Evolutionary conservation across 2,888 invertebrate species (phyloP), one percentile per base, ranked within the genome.

Genomic region (Rhamnusium bicolor): DNA sequence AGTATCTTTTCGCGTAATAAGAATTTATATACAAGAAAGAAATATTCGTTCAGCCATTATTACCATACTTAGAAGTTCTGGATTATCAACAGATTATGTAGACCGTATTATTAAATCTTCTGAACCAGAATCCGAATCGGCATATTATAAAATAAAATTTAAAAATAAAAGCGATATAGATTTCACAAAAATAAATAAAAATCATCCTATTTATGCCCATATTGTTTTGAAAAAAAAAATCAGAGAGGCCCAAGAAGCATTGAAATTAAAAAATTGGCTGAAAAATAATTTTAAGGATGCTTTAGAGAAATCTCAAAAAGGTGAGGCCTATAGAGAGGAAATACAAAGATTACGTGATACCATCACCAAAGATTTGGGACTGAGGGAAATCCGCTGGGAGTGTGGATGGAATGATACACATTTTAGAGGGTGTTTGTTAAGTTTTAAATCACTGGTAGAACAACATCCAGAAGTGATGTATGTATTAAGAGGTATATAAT

Each of bases 401-500:
- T 95, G 94, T 83, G 96, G 96, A 8, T 96, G 96, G 96, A 95
- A 96, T 84, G 92, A 94, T 71, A 93, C 94, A 80, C 97, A 97
- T 85, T 96, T 96, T 83, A 91, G 96, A 81, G 97, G 97, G n/a
- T 96, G 96, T 83, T 89, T 98, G 2, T 93, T 95, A 83, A 95
- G 96, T 76, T 92, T 98, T 53, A 92, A 92, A 75, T 92, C 94
- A 0, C 88, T 98, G 54, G 91, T 93, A 0, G 90, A 92, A 54
- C 94, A 96, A 83, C 95, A 97, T 89, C 90, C 93, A 0, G 90
- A 92, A 65, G 89, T 91, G 73, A 93, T 96, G 92, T 84, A 88
- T 61, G 90, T 92, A 80, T 89, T 97, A 75, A 91, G 91, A 88
- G 92, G 92, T 90, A 79, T 77, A 7, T 53, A n/a, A 12, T 8